Conservation (phyloP, 2,888 invertebrate species). For the Lasioglossum villosulum region DNA sequence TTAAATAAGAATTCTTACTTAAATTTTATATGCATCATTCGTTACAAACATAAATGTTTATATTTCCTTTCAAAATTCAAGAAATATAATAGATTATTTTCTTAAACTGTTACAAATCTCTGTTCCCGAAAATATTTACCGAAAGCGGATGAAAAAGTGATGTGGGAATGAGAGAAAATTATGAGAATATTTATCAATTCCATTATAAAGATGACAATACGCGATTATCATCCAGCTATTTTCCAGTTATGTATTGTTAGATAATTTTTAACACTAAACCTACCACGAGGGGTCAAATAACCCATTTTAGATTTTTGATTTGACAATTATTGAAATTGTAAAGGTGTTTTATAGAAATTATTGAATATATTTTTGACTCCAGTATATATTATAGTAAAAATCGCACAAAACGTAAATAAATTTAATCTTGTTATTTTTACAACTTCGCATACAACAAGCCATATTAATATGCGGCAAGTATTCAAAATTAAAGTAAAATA, state of each 20-base stretch:
- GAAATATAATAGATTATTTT: not conserved
- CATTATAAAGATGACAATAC: not conserved
- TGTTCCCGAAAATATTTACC: not conserved
- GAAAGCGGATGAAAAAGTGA: not conserved
- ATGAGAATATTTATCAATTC: no score
- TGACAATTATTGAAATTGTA: no score
- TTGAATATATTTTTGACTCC: no score
- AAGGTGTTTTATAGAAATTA: no score
- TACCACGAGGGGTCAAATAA: no score
- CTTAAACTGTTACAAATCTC: not conserved
- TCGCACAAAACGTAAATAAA: no score
- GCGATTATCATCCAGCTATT: not conserved
- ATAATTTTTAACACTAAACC: not conserved
- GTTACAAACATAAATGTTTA: not conserved
- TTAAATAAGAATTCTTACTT: not conserved
- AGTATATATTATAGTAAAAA: no score
- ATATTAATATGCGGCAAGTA: not conserved
- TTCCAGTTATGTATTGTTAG: not conserved
- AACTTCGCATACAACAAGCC: no score
- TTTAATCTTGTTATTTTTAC: no score
- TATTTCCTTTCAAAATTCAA: not conserved
- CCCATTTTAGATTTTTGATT: no score
- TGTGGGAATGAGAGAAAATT: no score
- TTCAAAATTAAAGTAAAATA: not conserved
- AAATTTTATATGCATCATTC: not conserved